These are phyloP conservation scores for Liasis olivaceus DNA, from an alignment of 2,797 vertebrate genomes.

Conservation along the genomic window DNA sequence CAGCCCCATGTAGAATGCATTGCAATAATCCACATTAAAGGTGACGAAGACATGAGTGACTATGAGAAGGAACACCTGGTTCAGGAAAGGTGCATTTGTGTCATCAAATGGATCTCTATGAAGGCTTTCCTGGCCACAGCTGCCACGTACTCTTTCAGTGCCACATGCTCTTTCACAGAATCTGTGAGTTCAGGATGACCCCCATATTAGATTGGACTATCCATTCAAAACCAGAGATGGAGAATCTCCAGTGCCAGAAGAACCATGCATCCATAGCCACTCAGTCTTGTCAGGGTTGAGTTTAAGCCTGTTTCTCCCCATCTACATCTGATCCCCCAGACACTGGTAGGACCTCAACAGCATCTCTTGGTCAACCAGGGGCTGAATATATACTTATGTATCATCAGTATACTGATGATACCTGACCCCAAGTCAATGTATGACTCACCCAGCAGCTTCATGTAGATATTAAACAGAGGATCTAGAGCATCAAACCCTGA, in stretches of 20 bases:
- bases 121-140: background rate
- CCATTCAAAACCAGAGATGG: too few species aligned
- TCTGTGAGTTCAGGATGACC: too few species aligned
- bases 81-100: background rate
- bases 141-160: background rate
- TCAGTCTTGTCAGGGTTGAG: too few species aligned
- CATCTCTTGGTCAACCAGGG: too few species aligned
- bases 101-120: background rate
- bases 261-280: too few species aligned
- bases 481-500: background rate
- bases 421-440: background rate
- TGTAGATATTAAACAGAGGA: background rate
- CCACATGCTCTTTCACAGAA: too few species aligned
- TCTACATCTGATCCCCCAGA: too few species aligned
- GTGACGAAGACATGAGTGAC: background rate
- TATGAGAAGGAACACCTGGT: background rate
- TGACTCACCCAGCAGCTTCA: background rate
- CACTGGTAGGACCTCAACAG: too few species aligned
- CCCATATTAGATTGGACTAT: too few species aligned
- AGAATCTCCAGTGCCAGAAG: too few species aligned
- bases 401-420: background rate
- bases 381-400: too few species aligned
- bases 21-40: background rate
- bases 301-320: too few species aligned
- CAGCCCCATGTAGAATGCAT: background rate